Evolutionary conservation across 2,113 vertebrate species (phyloP).

Genomic region (Felis catus): DNA sequence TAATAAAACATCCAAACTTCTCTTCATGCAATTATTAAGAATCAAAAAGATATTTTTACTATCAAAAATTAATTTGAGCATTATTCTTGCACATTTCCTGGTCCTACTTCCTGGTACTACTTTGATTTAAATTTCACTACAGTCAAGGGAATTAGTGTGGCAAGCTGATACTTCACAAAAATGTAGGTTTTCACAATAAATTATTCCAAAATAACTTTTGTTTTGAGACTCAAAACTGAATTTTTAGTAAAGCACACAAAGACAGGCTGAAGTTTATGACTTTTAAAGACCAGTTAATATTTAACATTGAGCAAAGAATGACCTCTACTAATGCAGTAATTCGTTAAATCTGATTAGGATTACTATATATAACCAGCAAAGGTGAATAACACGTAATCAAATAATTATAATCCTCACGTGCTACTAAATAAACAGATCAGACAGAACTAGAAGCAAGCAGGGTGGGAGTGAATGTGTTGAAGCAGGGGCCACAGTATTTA

Average conservation of each 20-base stretch:
- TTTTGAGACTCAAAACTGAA: background rate
- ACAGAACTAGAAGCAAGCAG: background rate
- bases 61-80: background rate
- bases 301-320: background rate
- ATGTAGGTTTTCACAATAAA: background rate
- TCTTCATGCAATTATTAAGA: slow-evolving; percentile 14
- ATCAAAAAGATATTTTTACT: slow-evolving; percentile 14
- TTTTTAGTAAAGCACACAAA: background rate
- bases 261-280: background rate
- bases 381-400: background rate
- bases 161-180: slow-evolving; percentile 10
- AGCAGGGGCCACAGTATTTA: background rate
- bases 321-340: background rate
- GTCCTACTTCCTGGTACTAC: background rate
- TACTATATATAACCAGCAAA: background rate
- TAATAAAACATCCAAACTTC: background rate
- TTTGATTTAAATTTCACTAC: slow-evolving; percentile 11
- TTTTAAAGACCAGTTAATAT: background rate
- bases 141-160: background rate
- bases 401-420: background rate
- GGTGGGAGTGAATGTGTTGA: background rate
- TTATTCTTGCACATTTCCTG: background rate
- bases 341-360: background rate
- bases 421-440: background rate
- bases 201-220: background rate